phyloP scores from a whole-genome alignment of 2,888 invertebrate species.

The Scrobipalpa atriplicella region DNA sequence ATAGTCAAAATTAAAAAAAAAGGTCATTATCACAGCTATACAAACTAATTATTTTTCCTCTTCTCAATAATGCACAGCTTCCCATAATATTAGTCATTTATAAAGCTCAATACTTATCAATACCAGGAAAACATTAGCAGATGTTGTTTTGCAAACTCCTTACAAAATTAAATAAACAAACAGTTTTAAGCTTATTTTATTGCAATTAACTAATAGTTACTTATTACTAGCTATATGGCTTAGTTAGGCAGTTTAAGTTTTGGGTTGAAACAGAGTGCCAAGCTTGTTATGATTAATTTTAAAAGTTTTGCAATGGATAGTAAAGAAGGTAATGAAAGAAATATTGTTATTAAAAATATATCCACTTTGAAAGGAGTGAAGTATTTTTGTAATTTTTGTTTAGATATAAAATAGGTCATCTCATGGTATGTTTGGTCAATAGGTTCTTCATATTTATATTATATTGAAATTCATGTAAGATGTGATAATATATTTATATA shows the following conservation, averaged over 20 bases:
- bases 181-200: not conserved
- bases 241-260: not conserved
- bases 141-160: conserved; percentile 38
- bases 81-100: conserved; percentile 47
- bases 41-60: not conserved
- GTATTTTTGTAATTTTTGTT: too few species aligned
- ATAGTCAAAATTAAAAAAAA: not conserved
- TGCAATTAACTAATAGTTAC: not conserved
- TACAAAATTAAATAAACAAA: conserved; percentile 3
- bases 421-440: too few species aligned
- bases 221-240: not conserved
- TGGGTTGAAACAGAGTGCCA: not conserved
- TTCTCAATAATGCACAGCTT: not conserved
- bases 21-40: not conserved
- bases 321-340: not conserved
- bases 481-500: too few species aligned
- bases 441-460: too few species aligned
- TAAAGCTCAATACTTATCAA: conserved; percentile 38
- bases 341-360: not conserved
- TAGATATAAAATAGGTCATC: too few species aligned
- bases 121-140: conserved; percentile 50
- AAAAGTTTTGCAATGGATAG: not conserved
- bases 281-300: not conserved
- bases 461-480: too few species aligned
- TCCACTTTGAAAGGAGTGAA: not conserved